Base-by-base conservation (phyloP, 2,888 invertebrate genomes). In the Suillia variegata region DNA sequence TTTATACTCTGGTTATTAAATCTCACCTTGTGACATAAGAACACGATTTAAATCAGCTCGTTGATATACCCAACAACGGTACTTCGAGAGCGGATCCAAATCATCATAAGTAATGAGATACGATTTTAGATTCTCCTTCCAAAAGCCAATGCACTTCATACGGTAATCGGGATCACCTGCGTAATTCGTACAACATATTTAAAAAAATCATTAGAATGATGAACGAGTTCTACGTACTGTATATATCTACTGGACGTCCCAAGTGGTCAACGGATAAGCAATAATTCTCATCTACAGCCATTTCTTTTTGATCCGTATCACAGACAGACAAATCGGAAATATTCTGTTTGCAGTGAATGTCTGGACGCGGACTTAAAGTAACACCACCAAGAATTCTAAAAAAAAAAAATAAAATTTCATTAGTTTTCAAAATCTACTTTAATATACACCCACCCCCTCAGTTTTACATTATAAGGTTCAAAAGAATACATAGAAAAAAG, bases 11-110 rank as follows among this genome's bases (percentile, higher is more conserved):
- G n/a, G n/a, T n/a, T n/a, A n/a, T n/a, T n/a, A n/a, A n/a, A n/a
- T n/a, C 18, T 57, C 62, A 76, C 76, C 76, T 81, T 92, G 88
- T 0, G 92, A 92, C 87, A 91, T 88, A 13, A 89, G 84, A 71
- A 98, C 89, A 79, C 89, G 85, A 76, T 96, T 96, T 67, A 97
- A 86, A 86, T 97, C 97, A 51, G 95, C 91, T 73, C 98, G 86
- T 80, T 98, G 97, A 82, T 97, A 98, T 45, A 97, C 96, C 98
- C 98, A 98, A 80, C 98, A 98, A 71, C 97, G 89, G 80, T 96
- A 98, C 79, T 91, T 94, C 2, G 96, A 96, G 74, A 94, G 91
- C 0, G 98, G 94, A 85, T 98, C 98, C 71, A 97, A 85, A 77
- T 96, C 96, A 79, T 98, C 98, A 80, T 92, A 96, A 0, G 98